Evolutionary conservation across 2,888 invertebrate genomes (phyloP), one percentile per base, ranked within the genome.

Genomic region (Platycheirus albimanus): DNA sequence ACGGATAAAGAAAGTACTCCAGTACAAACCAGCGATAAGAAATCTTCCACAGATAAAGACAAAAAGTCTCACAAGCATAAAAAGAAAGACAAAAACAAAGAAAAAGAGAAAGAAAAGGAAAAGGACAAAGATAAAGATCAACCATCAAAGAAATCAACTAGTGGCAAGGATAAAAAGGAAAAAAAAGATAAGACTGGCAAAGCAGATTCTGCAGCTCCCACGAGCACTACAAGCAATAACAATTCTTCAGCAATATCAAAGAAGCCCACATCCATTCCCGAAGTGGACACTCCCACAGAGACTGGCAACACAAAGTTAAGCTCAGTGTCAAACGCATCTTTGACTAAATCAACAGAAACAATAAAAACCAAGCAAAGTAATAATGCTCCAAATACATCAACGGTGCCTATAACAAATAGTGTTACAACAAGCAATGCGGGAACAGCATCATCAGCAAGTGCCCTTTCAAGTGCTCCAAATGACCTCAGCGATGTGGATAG

Each of bases 1-100:
- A 11, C 85, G 20, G 84, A 85, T 2, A 75, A 86, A 51, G 86
- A 84, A 5, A 4, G n/a, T 77, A 85, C 64, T 56, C 85, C 36
- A 24, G 28, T 58, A 43, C 84, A 69, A 66, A 8, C 20, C 19
- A 52, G 15, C 15, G 75, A 76, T 36, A 61, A 84, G 11, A 84
- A 84, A 38, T 47, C 64, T 6, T 52, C 75, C 10, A 11, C 64
- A 88, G 92, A 92, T n/a, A 92, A 92, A 88, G 91, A 91, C 69
- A 92, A 93, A 87, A 91, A 92, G 83, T 92, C 92, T 86, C 93
- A 93, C 85, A 94, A 93, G 87, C 93, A 93, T 85, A 94, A 93
- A 90, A 93, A 93, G 88, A 93, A 93, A 88, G 93, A 94, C 85
- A 94, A 94, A 87, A 94, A 93, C 87, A 92, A 93, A 87, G 94